Evolutionary conservation across 2,797 vertebrate species (phyloP).

Genomic region (Pyrrhura leucotis): DNA sequence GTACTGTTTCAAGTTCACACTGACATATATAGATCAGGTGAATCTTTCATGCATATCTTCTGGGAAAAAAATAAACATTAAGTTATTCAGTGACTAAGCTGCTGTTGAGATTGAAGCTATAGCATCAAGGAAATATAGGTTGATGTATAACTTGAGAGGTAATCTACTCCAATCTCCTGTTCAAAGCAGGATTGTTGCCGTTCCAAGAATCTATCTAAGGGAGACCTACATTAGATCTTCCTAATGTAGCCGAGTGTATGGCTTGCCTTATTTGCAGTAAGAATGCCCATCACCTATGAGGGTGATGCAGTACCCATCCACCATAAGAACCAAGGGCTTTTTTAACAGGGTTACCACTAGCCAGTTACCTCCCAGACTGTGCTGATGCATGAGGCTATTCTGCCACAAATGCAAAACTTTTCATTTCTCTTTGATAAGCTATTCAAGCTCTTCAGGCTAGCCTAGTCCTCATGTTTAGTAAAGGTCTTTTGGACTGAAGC

Average conservation of each 20-base stretch:
- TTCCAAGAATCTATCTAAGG: background rate
- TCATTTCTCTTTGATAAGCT: background rate
- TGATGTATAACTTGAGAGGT: background rate
- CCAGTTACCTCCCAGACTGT: background rate
- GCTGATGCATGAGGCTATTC: background rate
- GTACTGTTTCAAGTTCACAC: background rate
- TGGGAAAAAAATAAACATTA: accelerated
- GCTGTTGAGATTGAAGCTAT: background rate
- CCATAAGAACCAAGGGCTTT: background rate
- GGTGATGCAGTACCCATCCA: background rate
- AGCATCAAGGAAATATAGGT: background rate
- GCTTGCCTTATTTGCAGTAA: background rate
- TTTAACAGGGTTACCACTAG: background rate
- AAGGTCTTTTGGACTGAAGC: background rate
- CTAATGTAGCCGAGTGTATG: background rate
- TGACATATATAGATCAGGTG: background rate
- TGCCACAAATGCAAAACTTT: background rate
- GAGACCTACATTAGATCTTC: background rate
- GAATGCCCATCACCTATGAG: background rate
- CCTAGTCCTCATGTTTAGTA: background rate
- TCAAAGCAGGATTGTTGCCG: background rate
- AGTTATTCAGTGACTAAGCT: background rate
- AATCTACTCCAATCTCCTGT: background rate
- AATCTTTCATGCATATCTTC: background rate
- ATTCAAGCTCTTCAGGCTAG: background rate